Base-by-base conservation (phyloP, 2,113 vertebrate genomes). In the Taurulus bubalis region DNA sequence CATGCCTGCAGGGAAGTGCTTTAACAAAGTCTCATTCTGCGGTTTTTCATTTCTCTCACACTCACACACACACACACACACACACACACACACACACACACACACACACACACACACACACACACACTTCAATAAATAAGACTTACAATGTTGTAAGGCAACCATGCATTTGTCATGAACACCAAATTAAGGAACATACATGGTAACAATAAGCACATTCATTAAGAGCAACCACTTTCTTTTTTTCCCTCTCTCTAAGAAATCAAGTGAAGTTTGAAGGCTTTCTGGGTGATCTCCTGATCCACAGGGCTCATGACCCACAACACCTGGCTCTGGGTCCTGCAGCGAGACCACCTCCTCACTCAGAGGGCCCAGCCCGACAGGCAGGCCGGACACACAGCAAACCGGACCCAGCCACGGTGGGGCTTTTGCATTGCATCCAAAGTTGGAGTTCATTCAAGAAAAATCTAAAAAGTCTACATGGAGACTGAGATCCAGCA, bases 81-180 rank as follows among this genome's bases (percentile, higher is more conserved):
- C 59, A 20, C 59, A 59, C 56, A 30, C 56, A 59, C 56, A 58
- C 73, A 94, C 93, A 36, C 75, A 59, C 86, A 55, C 82, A 56
- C 80, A 75, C 91, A 91, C 93, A 93, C 93, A 30, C 69, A 36
- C 75, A 56, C 84, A 73, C 80, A 36, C 75, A 59, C 86, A 55
- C 82, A 56, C 80, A 75, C 91, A 91, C 93, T 75, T 90, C 84
- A 95, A 98, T 98, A 98, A 98, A 98, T 98, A 98, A 90, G 95
- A 96, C 96, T 93, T 95, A 96, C 95, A 95, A 95, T 78, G 91
- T 94, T 95, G 94, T 98, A 97, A 98, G 97, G 98, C 97, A 96
- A 96, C 96, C 96, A 96, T 95, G 96, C 95, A 95, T 95, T 96
- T 93, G 42, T 96, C 95, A 95, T 94, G 94, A 94, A 91, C 83